A percentile compares a stretch with the other conserved stretches of the same genome.
These are phyloP conservation scores for Hemicentrotus pulcherrimus DNA, from an alignment of 35 echinoderm and acorn worm species.

Conservation along the genomic window DNA sequence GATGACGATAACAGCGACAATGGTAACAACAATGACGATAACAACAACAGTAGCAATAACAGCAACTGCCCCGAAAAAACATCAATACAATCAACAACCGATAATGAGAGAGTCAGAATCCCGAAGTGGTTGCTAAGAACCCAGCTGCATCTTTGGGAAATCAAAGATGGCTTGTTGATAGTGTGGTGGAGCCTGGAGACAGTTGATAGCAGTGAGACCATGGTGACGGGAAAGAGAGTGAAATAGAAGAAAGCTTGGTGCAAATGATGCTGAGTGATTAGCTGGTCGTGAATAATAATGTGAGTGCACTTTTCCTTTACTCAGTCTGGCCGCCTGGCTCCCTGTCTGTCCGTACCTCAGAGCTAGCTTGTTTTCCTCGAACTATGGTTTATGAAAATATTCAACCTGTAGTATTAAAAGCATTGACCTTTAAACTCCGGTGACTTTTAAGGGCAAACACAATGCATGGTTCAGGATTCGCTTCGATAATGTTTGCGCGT, in stretches of 20 bases:
- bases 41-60: no score
- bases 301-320: neutral
- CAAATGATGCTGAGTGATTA: constrained; percentile 11
- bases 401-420: neutral
- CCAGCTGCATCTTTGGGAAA: neutral
- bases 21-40: no score
- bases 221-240: neutral
- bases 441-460: neutral
- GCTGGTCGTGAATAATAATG: constrained; percentile 3
- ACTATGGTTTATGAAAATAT: neutral
- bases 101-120: neutral
- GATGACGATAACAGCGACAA: no score
- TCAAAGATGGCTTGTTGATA: neutral
- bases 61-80: no score
- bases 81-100: no score
- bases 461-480: neutral
- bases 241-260: constrained; percentile 3
- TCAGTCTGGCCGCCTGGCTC: neutral
- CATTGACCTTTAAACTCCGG: neutral
- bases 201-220: neutral
- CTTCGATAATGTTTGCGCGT: no score
- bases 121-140: neutral
- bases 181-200: neutral
- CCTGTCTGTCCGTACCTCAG: neutral
- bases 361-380: neutral